Evolutionary conservation across 1,140 invertebrate species (phyloP), one percentile per base, ranked within the genome.

Genomic region (Drosophila ogumai): DNA sequence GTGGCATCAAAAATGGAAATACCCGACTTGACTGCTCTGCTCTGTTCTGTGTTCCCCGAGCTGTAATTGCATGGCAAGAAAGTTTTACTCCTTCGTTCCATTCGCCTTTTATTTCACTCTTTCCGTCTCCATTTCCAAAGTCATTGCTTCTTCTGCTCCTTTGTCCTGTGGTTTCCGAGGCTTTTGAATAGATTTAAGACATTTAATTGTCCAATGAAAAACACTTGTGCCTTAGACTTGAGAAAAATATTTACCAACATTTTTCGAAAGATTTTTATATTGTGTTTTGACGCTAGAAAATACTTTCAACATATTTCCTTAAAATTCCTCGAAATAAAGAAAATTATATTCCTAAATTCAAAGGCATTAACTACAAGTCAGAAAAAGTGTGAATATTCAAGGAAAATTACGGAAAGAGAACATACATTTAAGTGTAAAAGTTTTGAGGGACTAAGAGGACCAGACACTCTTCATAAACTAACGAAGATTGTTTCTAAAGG

Each of bases 1-100:
- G 43, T 32, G 38, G 44, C 67, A 72, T 73, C 67, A 73, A 73
- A 72, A 73, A 73, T 73, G 66, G 31, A 72, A 72, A 72, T 59
- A 50, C 55, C 31, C 12, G 1, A 43, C 56, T 50, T 38, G 60
- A 31, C 36, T 25, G 43, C 43, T 34, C 38, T 52, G 3, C n/a
- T 19, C 38, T 22, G 22, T 13, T 52, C 28, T 38, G 32, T 54
- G 50, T 38, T 54, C 52, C 34, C 52, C 19, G 32, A 28, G 36
- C 66, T 49, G 66, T 59, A 72, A 72, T 71, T 58, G 68, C 68
- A 59, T 47, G 31, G 17, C 43, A 58, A 59, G 44, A 58, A 57
- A 72, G 52, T 59, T 72, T 72, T 50, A 17, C 22, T 34, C 36
- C 31, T 34, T 38, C n/a, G 43, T 17, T 57, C 13, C 44, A n/a